Evolutionary conservation across 2,888 invertebrate genomes (phyloP).

Genomic region (Linhomoeus sp.): DNA sequence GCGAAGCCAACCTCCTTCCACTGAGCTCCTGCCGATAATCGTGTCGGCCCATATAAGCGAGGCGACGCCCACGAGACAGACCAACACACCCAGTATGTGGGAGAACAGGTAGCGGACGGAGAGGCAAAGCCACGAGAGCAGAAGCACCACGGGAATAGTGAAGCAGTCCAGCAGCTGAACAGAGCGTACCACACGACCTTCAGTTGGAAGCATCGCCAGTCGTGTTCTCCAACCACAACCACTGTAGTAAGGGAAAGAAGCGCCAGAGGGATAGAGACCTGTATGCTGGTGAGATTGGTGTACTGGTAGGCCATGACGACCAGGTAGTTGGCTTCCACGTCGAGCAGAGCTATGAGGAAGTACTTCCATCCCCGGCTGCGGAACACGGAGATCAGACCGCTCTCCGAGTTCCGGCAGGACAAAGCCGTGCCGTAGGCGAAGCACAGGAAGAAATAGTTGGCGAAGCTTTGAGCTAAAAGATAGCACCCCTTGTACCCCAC

Average conservation of each 20-base stretch:
- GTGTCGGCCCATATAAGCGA: slow-evolving; percentile 61
- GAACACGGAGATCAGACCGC: slow-evolving; percentile 43
- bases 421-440: slow-evolving; percentile 54
- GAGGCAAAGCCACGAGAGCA: slow-evolving; percentile 53
- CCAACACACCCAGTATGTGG: slow-evolving; percentile 55
- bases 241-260: not conserved
- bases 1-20: no score
- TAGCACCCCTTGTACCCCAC: no score
- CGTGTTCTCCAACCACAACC: no score
- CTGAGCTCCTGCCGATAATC: no score
- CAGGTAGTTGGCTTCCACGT: slow-evolving; percentile 67
- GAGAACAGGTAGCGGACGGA: slow-evolving; percentile 46
- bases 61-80: slow-evolving; percentile 59
- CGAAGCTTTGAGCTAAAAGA: slow-evolving; percentile 49
- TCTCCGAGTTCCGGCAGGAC: slow-evolving; percentile 35
- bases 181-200: slow-evolving; percentile 27
- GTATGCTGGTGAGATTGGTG: slow-evolving; percentile 50
- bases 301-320: slow-evolving; percentile 58
- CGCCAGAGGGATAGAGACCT: no score
- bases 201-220: no score
- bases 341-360: slow-evolving; percentile 51
- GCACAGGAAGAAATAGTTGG: slow-evolving; percentile 55
- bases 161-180: slow-evolving; percentile 64
- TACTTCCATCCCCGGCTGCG: slow-evolving; percentile 55
- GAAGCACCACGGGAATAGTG: slow-evolving; percentile 58